phyloP scores from a whole-genome alignment of 2,113 vertebrate genomes.

The Vidua macroura region DNA sequence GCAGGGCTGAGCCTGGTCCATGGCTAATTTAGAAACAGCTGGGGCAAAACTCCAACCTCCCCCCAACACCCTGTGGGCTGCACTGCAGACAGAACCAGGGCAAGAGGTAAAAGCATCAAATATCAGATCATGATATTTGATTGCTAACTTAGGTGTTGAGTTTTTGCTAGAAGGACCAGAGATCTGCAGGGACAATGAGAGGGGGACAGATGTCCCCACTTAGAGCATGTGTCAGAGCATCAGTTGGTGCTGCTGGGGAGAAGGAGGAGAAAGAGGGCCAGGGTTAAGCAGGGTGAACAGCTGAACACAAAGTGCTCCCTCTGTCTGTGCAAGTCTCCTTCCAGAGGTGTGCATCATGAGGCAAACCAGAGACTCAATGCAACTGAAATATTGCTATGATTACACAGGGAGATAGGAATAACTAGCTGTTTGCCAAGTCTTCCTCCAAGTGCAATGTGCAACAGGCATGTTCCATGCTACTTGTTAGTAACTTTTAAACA shows the following conservation, averaged over 20 bases:
- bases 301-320: background rate
- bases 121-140: background rate
- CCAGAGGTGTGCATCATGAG: background rate
- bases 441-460: background rate
- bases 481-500: background rate
- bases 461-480: background rate
- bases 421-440: background rate
- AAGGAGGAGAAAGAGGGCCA: background rate
- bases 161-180: background rate
- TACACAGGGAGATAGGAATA: background rate
- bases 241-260: background rate
- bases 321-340: background rate
- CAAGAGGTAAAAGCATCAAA: background rate
- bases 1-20: background rate
- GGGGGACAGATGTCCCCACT: rapidly evolving
- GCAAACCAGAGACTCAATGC: background rate
- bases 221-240: background rate
- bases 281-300: background rate
- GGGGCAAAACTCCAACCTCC: background rate
- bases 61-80: background rate
- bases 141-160: background rate
- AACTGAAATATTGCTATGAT: background rate
- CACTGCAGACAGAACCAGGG: background rate
- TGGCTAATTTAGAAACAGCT: background rate
- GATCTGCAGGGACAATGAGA: background rate